phyloP scores from a whole-genome alignment of 2,797 vertebrate genomes.

The Malacoraja senta region DNA sequence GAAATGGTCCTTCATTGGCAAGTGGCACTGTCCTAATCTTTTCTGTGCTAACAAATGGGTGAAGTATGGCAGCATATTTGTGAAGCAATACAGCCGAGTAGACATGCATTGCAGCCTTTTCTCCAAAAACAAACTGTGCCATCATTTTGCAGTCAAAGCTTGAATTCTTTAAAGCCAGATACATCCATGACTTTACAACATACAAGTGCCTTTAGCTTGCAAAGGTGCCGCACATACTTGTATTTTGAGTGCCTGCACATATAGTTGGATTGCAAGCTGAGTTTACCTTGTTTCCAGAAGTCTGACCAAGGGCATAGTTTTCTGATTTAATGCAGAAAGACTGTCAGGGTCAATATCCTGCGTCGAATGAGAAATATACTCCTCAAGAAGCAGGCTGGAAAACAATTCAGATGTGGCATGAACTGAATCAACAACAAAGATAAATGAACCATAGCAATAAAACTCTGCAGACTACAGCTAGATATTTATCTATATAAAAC shows the following conservation, averaged over 20 bases:
- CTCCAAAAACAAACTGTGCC: background rate
- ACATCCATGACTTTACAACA: background rate
- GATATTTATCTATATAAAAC: slow-evolving; percentile 12
- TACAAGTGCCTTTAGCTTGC: background rate
- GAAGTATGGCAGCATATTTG: background rate
- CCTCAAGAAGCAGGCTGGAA: slow-evolving; percentile 70
- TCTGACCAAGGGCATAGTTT: slow-evolving; percentile 71
- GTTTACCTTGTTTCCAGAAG: slow-evolving; percentile 80
- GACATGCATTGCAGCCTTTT: background rate
- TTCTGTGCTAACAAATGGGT: background rate
- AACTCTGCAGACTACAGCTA: background rate
- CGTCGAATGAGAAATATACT: slow-evolving; percentile 64
- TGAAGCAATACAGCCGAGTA: background rate
- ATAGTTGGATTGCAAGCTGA: background rate
- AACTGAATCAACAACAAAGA: background rate
- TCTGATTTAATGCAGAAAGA: slow-evolving; percentile 57
- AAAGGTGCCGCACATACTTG: no score
- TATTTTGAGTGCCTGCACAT: no score
- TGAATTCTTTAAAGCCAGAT: background rate
- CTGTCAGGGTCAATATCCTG: slow-evolving; percentile 49
- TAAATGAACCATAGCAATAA: background rate
- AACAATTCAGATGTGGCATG: background rate
- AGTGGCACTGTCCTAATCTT: background rate
- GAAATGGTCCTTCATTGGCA: background rate
- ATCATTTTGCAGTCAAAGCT: background rate